Base-by-base conservation (phyloP, 1,140 invertebrate species). In the Rhopalosiphum maidis region DNA sequence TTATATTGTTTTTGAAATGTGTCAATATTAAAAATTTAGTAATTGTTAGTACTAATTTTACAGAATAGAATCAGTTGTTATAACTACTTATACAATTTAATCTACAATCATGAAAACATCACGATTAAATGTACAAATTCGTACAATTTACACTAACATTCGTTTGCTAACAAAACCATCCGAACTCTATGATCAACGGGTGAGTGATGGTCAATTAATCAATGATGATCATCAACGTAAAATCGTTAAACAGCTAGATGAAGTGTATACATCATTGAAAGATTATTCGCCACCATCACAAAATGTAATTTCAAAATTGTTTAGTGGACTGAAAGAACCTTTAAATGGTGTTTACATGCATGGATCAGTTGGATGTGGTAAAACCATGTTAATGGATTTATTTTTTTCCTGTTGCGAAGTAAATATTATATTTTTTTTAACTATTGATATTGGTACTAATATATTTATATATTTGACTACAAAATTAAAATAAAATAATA, bases 351-450 rank as follows among this genome's bases (percentile, higher is more conserved):
- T 98, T 21, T 98, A 98, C 94, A 96, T 98, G 87, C 97, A 97
- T 95, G 98, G 98, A 87, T 97, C 97, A 95, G 98, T 98, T 94
- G 98, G 98, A 87, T 98, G 98, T 95, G 98, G 98, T 93, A 99
- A 99, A 96, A 99, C 99, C 23, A 99, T 99, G 97, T 95, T 99
- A 46, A 99, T 99, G 99, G 99, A 99, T 96, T 95, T 99, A 94
- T 99, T 99, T 95, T 99, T 98, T 96, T 96, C 98, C 95, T 97
- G 96, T 94, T 97, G 97, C 95, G 95, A 96, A 95, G 96, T 97
- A 96, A 95, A 94, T 94, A 54, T 77, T 77, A n/a, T 77, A 77
- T n/a, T 77, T 77, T 77, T 77, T 77, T 15, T 77, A 2, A 77
- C 15, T 77, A 77, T n/a, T 77, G 18, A n/a, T 21, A 51, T 77